Evolutionary conservation across 2,113 vertebrate species (phyloP), one percentile per base, ranked within the genome.

Genomic region (Lampris incognitus): DNA sequence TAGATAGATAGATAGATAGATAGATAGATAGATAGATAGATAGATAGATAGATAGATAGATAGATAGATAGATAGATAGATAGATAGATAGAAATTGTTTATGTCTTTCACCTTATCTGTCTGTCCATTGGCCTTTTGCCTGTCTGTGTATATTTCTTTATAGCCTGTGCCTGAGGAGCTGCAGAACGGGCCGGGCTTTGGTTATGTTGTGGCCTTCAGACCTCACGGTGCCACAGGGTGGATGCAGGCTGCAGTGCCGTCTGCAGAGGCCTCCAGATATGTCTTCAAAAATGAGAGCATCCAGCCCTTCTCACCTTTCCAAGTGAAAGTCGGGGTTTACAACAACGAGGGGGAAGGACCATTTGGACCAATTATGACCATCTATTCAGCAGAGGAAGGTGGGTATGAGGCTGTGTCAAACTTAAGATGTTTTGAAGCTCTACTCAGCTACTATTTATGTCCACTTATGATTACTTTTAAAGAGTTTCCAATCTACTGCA

Each of bases 371-470:
- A 85, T 96, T 8, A 93, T 95, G 0, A 94, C 96, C 0, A 96
- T 99, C 75, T 97, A 96, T 87, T 99, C 98, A 0, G 97, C 97
- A 0, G 98, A 99, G 78, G 97, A 99, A 95, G 98, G 98, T 99
- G 92, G 0, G 72, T 84, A 9, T 60, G 6, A 40, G 57, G 41
- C 52, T 0, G 2, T 39, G 56, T 71, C 11, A 42, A 2, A n/a
- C 24, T 37, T 42, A 48, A 5, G 59, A 24, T 48, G 60, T 37
- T 9, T 59, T 66, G 55, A 54, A 71, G 5, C 4, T 62, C n/a
- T 8, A 11, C 50, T 52, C 50, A 8, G 7, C 50, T 11, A 52
- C 13, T 3, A 3, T 8, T 6, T 3, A 52, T 52, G 50, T 52
- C 13, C 13, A 52, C 48, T 5, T 49, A 9, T 49, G 48, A 4